These are phyloP conservation scores for Norana najaformis DNA, from an alignment of 2,888 invertebrate genomes.

Conservation along the genomic window DNA sequence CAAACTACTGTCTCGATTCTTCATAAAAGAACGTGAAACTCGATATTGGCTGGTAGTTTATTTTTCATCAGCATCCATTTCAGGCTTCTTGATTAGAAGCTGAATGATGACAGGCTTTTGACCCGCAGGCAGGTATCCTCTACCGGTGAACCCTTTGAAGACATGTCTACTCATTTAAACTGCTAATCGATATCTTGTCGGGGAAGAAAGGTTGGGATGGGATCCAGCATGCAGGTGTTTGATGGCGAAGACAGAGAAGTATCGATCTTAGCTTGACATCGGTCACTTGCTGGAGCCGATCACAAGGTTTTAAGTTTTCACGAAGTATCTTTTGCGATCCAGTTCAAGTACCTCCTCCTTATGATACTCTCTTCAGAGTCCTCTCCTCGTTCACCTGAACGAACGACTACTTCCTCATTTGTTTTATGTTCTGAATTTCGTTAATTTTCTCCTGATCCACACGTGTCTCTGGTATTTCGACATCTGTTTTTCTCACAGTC, in stretches of 20 bases:
- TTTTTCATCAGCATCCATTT: neutral
- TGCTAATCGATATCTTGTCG: neutral
- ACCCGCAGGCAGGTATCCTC: neutral
- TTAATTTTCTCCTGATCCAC: neutral
- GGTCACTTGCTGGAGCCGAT: neutral
- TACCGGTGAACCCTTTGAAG: neutral
- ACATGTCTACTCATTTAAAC: neutral
- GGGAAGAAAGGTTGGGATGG: neutral
- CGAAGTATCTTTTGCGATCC: neutral
- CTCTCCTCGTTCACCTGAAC: neutral
- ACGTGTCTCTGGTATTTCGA: neutral
- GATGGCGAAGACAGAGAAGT: neutral
- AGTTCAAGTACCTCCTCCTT: neutral
- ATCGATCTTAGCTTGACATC: constrained; percentile 1
- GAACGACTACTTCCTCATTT: neutral
- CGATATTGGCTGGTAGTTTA: neutral
- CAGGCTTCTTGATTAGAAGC: neutral
- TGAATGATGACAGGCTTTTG: neutral
- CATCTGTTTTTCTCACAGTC: neutral
- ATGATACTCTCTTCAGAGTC: neutral
- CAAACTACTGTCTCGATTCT: neutral
- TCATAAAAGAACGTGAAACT: neutral
- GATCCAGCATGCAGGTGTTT: neutral
- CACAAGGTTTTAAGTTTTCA: neutral
- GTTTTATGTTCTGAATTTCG: too few species aligned